These are phyloP conservation scores for Podarcis muralis DNA, from an alignment of 2,113 vertebrate species.

Conservation along the genomic window DNA sequence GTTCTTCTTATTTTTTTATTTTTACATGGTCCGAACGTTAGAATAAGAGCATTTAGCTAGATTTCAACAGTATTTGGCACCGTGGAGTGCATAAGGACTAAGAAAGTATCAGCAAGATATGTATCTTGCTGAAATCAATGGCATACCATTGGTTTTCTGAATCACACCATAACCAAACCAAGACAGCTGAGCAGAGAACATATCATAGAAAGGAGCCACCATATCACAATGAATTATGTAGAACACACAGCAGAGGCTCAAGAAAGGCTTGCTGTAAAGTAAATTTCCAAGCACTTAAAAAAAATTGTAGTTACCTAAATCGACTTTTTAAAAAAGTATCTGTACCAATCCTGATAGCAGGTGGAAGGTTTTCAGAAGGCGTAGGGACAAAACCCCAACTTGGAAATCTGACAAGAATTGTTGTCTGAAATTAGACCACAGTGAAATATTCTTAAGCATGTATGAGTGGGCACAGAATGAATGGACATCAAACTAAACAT, in stretches of 20 bases:
- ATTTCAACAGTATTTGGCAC: conserved; percentile 42
- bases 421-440: not conserved
- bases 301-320: not conserved
- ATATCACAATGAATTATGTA: not conserved
- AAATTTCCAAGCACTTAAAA: not conserved
- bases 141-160: not conserved
- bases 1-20: conserved; percentile 23
- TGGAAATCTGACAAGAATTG: not conserved
- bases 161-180: not conserved
- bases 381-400: not conserved
- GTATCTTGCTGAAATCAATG: not conserved
- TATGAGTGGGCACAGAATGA: not conserved
- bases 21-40: conserved; percentile 1
- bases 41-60: conserved; percentile 44
- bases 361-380: not conserved
- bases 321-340: not conserved
- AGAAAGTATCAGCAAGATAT: not conserved
- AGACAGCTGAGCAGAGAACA: not conserved
- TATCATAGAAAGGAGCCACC: not conserved
- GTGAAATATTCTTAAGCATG: not conserved
- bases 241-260: not conserved
- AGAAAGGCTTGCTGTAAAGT: not conserved
- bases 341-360: not conserved
- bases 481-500: not conserved
- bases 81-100: conserved; percentile 26